These are phyloP conservation scores for Brachionus rotundiformis DNA, from an alignment of 1,140 invertebrate species.

Conservation along the genomic window DNA sequence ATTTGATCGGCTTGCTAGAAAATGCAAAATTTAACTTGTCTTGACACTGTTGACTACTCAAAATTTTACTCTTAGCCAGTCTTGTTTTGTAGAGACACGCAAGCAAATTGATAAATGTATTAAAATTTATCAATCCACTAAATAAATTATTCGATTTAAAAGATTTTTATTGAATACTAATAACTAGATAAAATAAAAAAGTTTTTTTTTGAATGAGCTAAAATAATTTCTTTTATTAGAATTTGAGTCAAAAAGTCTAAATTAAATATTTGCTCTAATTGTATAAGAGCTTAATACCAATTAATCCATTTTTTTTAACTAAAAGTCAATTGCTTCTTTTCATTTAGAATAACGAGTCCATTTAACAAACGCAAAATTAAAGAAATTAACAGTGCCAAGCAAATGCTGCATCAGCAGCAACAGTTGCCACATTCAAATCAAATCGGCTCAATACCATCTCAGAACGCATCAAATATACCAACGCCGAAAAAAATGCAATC, in stretches of 20 bases:
- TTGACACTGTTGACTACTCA: neutral
- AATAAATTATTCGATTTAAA: neutral
- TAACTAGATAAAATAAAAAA: neutral
- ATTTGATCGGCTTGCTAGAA: neutral
- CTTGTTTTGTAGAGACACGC: neutral
- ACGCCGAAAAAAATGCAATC: constrained; percentile 45
- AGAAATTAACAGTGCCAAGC: constrained; percentile 1
- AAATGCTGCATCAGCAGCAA: constrained; percentile 47
- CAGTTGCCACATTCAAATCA: neutral
- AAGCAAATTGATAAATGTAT: neutral
- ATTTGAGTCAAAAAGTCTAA: neutral
- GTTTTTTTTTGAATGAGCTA: neutral
- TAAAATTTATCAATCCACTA: neutral
- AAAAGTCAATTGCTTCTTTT: neutral
- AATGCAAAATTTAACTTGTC: neutral
- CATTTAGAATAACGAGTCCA: constrained; percentile 50
- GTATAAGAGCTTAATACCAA: neutral
- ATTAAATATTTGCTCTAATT: neutral
- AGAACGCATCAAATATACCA: neutral
- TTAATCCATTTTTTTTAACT: neutral
- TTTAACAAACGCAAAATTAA: constrained; percentile 52
- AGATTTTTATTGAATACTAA: constrained; percentile 17
- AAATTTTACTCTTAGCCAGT: neutral
- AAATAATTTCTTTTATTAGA: neutral
- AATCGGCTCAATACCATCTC: neutral